Evolutionary conservation across 2,888 invertebrate genomes (phyloP), one percentile per base, ranked within the genome.

Genomic region (Pyralis farinalis): DNA sequence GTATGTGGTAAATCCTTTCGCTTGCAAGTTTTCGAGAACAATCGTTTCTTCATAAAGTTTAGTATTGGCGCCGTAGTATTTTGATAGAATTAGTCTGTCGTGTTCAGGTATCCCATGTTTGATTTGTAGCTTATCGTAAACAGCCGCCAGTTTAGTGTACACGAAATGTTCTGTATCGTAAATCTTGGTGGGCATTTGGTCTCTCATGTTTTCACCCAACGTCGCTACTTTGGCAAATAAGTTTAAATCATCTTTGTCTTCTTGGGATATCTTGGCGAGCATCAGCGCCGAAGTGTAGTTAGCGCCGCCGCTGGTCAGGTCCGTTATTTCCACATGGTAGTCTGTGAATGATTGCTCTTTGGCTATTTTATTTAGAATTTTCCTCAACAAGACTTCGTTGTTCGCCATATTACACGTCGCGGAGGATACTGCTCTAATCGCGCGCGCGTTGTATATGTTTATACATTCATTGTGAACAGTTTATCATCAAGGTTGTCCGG

Each of bases 11-110:
- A 64, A 89, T 0, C 82, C 82, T 11, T 48, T 42, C 0, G 40
- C 49, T 1, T 53, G 42, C 16, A 87, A 54, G 46, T 87, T 67
- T 42, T 83, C 80, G 20, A 85, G 46, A 6, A 85, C 62, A 0
- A 85, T 43, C 0, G 72, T 68, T 42, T 83, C 83, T 33, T 69
- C 55, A 1, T 50, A 58, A 0, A 43, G 4, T 1, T 53, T 58
- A 0, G 44, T 40, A 10, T 53, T 61, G 12, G 51, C 55, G 0
- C 73, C 78, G 42, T 74, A 81, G 37, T 63, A 70, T 44, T 70
- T 63, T 0, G 77, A 62, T 11, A 73, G 58, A 1, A 42, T 31
- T 2, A 71, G 46, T 38, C 60, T 60, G n/a, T 74, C 49, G 11
- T 77, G 61, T 0, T 49, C 44, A 0, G 68, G 51, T 0, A 79